These are phyloP conservation scores for Podarcis muralis DNA, from an alignment of 2,113 vertebrate species.

Conservation along the genomic window DNA sequence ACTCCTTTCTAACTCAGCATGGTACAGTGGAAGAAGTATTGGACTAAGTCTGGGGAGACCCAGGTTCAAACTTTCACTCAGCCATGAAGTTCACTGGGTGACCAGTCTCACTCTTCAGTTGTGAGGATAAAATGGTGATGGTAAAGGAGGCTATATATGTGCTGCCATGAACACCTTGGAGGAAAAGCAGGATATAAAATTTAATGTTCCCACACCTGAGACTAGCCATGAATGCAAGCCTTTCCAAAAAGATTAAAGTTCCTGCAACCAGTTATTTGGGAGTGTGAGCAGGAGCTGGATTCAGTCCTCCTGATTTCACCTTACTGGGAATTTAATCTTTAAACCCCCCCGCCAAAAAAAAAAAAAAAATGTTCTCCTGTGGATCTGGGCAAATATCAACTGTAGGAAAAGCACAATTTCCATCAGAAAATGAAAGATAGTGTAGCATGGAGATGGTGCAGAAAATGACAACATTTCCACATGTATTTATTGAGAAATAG, in stretches of 20 bases:
- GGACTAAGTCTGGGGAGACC: no score
- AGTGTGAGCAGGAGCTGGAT: background rate
- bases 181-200: no score
- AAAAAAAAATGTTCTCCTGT: background rate
- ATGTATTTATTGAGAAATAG: slow-evolving; percentile 84
- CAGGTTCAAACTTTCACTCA: no score
- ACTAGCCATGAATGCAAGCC: background rate
- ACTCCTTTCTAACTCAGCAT: background rate
- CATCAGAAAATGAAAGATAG: slow-evolving; percentile 52
- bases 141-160: no score
- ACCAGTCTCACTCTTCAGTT: no score
- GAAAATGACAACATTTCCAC: slow-evolving; percentile 77
- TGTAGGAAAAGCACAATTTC: background rate
- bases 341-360: background rate
- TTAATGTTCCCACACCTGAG: background rate
- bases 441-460: slow-evolving; percentile 62
- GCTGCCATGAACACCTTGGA: no score
- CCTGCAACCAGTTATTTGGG: background rate
- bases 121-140: no score
- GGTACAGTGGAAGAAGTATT: no score
- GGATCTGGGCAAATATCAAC: background rate
- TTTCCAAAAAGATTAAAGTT: background rate
- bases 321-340: background rate
- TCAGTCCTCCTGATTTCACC: background rate
- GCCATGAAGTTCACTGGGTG: no score